Percentiles rank a stretch among this genome's conserved stretches.
Conservation (phyloP, 2,113 vertebrate genomes). For the Nanorana parkeri region DNA sequence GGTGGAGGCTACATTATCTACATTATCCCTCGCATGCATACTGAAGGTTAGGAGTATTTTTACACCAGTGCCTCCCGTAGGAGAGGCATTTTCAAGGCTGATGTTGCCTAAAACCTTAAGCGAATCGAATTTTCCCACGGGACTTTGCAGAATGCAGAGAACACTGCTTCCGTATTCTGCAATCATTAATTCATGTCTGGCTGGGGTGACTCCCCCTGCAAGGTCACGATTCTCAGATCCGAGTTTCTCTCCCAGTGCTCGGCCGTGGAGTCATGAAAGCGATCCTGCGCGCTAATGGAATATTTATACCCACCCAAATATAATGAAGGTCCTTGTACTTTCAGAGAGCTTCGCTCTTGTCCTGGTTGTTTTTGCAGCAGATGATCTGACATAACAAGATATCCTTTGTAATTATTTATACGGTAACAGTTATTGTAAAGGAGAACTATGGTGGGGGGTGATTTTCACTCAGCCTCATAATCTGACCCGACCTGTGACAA, state of each 20-base stretch:
- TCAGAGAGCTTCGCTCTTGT: not conserved
- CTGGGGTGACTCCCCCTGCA: slow-evolving; percentile 34
- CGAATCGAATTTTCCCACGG: slow-evolving; percentile 31
- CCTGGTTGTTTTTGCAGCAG: not conserved
- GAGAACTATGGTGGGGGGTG: too few species aligned
- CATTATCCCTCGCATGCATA: not conserved
- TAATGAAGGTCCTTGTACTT: not conserved
- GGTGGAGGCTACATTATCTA: too few species aligned
- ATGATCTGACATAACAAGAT: too few species aligned
- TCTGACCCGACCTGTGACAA: too few species aligned
- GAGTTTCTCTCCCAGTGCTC: not conserved
- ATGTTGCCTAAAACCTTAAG: slow-evolving; percentile 42
- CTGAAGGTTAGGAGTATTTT: slow-evolving; percentile 38
- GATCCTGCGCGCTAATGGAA: not conserved
- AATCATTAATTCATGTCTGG: slow-evolving; percentile 51
- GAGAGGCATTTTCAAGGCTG: slow-evolving; percentile 28
- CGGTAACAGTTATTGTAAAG: too few species aligned
- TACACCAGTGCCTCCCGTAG: slow-evolving; percentile 39
- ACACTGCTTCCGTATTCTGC: slow-evolving; percentile 42
- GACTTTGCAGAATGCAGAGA: slow-evolving; percentile 44
- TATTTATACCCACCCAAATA: not conserved
- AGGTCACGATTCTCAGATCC: slow-evolving; percentile 30
- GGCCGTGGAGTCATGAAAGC: not conserved
- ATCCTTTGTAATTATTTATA: too few species aligned
- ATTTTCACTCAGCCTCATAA: too few species aligned